Base-by-base conservation (phyloP, 2,113 vertebrate species). In the Pelobates fuscus region DNA sequence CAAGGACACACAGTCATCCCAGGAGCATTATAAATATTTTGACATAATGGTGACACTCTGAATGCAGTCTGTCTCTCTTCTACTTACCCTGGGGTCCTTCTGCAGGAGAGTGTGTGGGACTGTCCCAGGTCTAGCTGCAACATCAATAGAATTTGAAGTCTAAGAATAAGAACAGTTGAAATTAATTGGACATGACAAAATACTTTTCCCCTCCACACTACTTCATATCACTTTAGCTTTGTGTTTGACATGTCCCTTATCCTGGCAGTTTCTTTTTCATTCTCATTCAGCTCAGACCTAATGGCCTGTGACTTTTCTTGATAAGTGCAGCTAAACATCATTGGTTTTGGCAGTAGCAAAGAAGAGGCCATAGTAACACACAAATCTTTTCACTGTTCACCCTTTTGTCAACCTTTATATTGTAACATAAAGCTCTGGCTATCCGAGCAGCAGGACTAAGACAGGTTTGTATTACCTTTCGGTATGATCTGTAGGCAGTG, bases 101-200 rank as follows among this genome's bases (percentile, higher is more conserved):
- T 98, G 96, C 60, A 99, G 89, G 17, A 99, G 93, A 8, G 96
- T 95, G 70, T 98, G 96, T 18, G 96, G 95, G 80, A 98, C 95
- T 3, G 93, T 92, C 81, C 96, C 96, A 24, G 95, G 95, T 81
- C 97, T 92, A 37, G 92, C 87, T 77, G 95, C 94, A 62, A 98
- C 95, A 81, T 99, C 97, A 62, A 98, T 93, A 12, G 96, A 94
- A 84, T 96, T 99, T 77, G 97, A 98, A 67, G 95, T 98, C 97
- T 99, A 64, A 44, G 89, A 86, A 85, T 32, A 55, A 1, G 57
- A 81, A 43, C 67, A 76, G 27, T 79, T 63, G 77, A 26, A 18
- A n/a, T 77, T 71, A 79, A 55, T 57, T 46, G 79, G 61, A 54
- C 54, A 24, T 5, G 43, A 54, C 75, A 26, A 72, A 29, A 41